Evolutionary conservation across 2,888 invertebrate genomes (phyloP), one percentile per base, ranked within the genome.

Genomic region (Drosophila putrida): DNA sequence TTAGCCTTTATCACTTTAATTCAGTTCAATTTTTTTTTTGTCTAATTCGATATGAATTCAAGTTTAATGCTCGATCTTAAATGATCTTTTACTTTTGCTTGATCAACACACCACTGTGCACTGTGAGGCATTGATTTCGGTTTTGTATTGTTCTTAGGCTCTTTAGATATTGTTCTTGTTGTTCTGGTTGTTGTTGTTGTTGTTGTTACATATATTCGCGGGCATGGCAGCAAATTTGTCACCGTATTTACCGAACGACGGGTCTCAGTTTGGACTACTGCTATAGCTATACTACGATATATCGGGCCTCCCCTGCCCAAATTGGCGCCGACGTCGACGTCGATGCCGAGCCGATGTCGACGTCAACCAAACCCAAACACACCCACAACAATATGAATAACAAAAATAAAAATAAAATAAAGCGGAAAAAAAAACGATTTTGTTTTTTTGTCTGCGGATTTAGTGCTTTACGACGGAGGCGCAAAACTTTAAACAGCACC

Each of bases 401-500:
- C 46, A 53, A 47, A 28, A 60, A 46, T 43, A 59, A 73, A 63
- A 60, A 54, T 31, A 31, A 28, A 28, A 28, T 3, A 28, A 28
- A 28, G 0, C 3, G 3, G 20, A 3, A 20, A 20, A 46, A 58
- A 73, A 63, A 60, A 60, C n/a, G 46, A 25, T 63, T 71, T 60
- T 82, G 75, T 73, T 75, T 65, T 70, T 83, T 79, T 87, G 87
- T 86, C 82, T 73, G 65, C 61, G 82, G 82, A 82, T 75, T 84
- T 82, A 84, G 78, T 82, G 82, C 84, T 84, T 84, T 84, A 84
- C 74, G 79, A 78, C 53, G 64, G 28, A 75, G 81, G 72, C 71
- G 70, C 73, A 75, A 71, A 71, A 78, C 75, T 78, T 76, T 31
- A 55, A 71, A 67, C 61, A 60, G 54, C 63, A 54, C 44, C 49